Percentiles rank a stretch among this genome's conserved stretches.
Evolutionary conservation across 2,888 invertebrate genomes (phyloP).

Genomic region (Macropis europaea): DNA sequence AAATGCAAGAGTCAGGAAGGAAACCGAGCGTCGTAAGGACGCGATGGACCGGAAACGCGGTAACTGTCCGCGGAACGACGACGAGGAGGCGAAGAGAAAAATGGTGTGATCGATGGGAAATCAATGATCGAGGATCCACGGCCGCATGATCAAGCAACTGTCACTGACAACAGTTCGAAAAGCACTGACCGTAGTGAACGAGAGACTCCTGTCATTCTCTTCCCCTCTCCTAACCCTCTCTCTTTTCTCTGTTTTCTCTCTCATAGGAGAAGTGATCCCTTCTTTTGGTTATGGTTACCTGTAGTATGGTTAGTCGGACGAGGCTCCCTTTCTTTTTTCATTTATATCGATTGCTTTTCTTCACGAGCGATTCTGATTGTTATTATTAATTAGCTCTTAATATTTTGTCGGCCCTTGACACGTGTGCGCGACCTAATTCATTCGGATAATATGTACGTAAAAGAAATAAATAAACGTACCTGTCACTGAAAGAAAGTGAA

Average conservation of each 20-base stretch:
- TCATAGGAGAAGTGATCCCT: slow-evolving; percentile 24
- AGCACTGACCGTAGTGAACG: slow-evolving; percentile 74
- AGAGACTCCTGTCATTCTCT: slow-evolving; percentile 50
- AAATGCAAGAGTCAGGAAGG: neutral
- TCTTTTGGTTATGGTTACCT: slow-evolving; percentile 15
- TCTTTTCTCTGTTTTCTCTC: slow-evolving; percentile 36
- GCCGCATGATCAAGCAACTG: slow-evolving; percentile 72
- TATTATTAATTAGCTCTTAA: too few relatives aligned
- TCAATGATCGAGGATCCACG: slow-evolving; percentile 62
- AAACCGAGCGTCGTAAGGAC: neutral
- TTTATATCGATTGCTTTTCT: too few relatives aligned
- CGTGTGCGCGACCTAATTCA: too few relatives aligned
- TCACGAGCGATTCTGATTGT: too few relatives aligned
- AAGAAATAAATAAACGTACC: too few relatives aligned
- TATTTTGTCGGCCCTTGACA: too few relatives aligned
- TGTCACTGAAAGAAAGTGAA: too few relatives aligned
- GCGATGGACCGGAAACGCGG: neutral
- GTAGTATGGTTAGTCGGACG: too few relatives aligned
- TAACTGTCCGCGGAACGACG: slow-evolving; percentile 1
- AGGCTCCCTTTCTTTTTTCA: neutral
- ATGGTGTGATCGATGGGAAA: slow-evolving; percentile 9
- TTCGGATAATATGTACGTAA: too few relatives aligned
- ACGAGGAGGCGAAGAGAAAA: neutral
- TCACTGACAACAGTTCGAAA: slow-evolving; percentile 80
- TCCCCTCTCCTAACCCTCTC: slow-evolving; percentile 30